Evolutionary conservation across 2,888 invertebrate genomes (phyloP), one percentile per base, ranked within the genome.

Genomic region (Conops quadrifasciatus): DNA sequence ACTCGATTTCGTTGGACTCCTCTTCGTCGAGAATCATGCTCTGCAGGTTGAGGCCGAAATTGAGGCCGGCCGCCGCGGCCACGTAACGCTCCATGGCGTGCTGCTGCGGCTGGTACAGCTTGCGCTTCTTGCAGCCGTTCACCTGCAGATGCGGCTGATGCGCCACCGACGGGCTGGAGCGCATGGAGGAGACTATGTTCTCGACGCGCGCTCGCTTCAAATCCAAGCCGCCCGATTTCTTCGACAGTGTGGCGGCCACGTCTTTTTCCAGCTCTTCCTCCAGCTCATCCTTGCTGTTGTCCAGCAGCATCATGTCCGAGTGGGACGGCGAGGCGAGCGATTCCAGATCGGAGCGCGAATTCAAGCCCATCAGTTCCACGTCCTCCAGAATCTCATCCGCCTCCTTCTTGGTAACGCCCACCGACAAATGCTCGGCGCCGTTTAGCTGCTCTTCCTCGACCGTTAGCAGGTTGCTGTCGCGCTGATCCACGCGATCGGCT

Each of bases 81-180:
- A 87, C 89, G 79, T 88, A 88, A n/a, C 90, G 87, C 77, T 91
- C 91, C 77, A 89, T 90, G 36, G 90, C 90, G 85, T 96, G 95
- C 82, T 97, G 97, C 85, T 96, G 96, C 15, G 97, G 97, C 82
- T 96, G 96, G 84, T 97, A 97, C 43, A 97, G 89, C 87, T 98
- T 98, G 63, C 97, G 90, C 87, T 98, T 98, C 86, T 96, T 96
- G 87, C 96, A 96, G 64, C 96, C 96, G 87, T 96, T 96, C 13
- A 85, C 85, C 77, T 84, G 85, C 16, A 84, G 78, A 84, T 92
- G 91, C 0, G 90, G 89, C 78, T 89, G 89, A 72, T 87, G 82
- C 15, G 87, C 89, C 26, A 92, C 92, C 74, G 92, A 93, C 51
- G 94, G 94, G 83, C 94, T 94, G 76, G 94, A 92, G 75, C 95